Percentiles rank a stretch among this genome's conserved stretches.
Evolutionary conservation across 2,113 vertebrate genomes (phyloP).

Genomic region (Elachura formosa): DNA sequence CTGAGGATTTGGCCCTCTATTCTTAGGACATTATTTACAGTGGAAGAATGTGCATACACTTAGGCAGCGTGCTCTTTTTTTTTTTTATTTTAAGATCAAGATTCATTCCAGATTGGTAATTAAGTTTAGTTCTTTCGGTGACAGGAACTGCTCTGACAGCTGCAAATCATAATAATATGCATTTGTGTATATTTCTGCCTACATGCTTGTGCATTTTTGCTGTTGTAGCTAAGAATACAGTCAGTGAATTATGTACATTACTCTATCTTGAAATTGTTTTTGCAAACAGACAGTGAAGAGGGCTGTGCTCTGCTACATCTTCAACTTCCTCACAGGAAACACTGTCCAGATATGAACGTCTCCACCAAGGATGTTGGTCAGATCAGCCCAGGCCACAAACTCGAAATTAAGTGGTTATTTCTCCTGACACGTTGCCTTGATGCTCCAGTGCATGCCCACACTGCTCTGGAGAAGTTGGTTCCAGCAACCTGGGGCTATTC

Average conservation of each 20-base stretch:
- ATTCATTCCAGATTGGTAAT: slow-evolving; percentile 13
- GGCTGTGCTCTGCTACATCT: not conserved
- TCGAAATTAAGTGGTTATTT: not conserved
- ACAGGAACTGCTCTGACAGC: slow-evolving; percentile 21
- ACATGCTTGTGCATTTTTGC: not conserved
- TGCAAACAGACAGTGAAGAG: not conserved
- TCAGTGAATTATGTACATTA: not conserved
- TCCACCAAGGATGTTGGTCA: not conserved
- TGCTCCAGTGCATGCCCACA: too few relatives aligned
- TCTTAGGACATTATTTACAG: not conserved
- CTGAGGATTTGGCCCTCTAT: not conserved
- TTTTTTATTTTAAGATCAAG: not conserved
- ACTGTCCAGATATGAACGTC: not conserved
- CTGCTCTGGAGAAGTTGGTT: not conserved
- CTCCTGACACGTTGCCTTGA: fast-evolving
- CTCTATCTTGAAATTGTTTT: not conserved
- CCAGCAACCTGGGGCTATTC: not conserved
- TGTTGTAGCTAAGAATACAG: not conserved
- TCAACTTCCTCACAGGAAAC: not conserved
- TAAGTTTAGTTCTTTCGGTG: not conserved
- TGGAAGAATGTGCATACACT: not conserved
- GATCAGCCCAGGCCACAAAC: not conserved
- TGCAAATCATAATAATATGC: slow-evolving; percentile 16
- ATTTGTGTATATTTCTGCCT: slow-evolving; percentile 1
- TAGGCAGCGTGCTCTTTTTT: not conserved